Conservation (phyloP, 2,113 vertebrate species). For the Bubo bubo region DNA sequence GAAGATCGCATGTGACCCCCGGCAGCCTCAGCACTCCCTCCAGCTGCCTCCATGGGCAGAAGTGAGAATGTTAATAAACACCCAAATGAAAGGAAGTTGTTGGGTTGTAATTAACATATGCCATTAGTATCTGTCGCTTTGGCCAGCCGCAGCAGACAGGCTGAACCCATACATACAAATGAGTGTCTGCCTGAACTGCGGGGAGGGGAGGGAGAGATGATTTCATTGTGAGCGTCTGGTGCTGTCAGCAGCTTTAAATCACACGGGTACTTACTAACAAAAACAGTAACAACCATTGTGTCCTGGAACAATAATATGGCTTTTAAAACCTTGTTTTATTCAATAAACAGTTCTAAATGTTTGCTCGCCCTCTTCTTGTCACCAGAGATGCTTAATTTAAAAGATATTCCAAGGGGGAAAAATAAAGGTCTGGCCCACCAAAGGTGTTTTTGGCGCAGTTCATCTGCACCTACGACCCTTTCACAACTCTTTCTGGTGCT, state of each 20-base stretch:
- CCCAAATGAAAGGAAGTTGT: constrained; percentile 73
- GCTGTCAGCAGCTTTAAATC: constrained; percentile 91
- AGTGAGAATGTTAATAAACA: constrained; percentile 76
- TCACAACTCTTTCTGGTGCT: neutral
- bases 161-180: constrained; percentile 84
- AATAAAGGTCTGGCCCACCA: neutral
- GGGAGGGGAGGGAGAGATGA: constrained; percentile 74
- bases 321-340: constrained; percentile 69
- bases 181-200: constrained; percentile 78
- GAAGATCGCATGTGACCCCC: neutral
- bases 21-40: neutral
- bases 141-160: constrained; percentile 78
- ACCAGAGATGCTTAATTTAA: neutral
- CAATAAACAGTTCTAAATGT: constrained; percentile 63
- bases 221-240: constrained; percentile 84
- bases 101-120: constrained; percentile 78
- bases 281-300: constrained; percentile 81
- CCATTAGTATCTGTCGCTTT: constrained; percentile 76
- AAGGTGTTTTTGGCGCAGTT: rapidly evolving
- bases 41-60: constrained; percentile 64
- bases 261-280: constrained; percentile 81
- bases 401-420: neutral
- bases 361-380: constrained; percentile 11
- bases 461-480: neutral
- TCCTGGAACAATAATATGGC: constrained; percentile 69